These are phyloP conservation scores for Meriones unguiculatus DNA, from an alignment of 2,113 vertebrate species.

Conservation along the genomic window DNA sequence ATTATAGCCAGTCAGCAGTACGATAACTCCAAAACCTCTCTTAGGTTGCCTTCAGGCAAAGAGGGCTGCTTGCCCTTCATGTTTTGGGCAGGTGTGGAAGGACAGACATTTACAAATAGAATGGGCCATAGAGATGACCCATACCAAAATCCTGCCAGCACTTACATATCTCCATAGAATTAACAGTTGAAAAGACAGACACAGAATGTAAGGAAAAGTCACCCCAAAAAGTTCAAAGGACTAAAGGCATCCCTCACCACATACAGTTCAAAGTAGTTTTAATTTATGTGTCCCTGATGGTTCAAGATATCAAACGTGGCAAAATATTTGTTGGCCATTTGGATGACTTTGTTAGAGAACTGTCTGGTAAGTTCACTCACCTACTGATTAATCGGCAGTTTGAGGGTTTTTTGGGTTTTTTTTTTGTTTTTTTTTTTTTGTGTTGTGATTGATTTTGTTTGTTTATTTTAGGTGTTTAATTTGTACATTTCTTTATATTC, in stretches of 20 bases:
- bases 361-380: neutral
- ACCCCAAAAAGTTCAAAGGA: neutral
- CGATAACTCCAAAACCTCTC: no score
- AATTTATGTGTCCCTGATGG: neutral
- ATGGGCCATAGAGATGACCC: no score
- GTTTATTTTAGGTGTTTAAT: neutral
- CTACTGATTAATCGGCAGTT: neutral
- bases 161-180: no score
- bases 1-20: no score
- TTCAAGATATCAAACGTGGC: neutral
- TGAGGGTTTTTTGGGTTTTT: neutral
- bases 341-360: neutral
- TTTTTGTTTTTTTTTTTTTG: no score
- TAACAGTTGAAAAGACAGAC: no score
- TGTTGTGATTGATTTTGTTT: neutral
- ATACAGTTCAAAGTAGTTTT: neutral
- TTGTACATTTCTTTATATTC: neutral
- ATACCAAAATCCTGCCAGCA: no score
- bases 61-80: no score
- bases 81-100: no score
- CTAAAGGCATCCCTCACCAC: neutral
- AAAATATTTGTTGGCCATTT: neutral
- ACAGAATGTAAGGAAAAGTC: no score
- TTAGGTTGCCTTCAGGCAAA: no score
- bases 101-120: no score